Evolutionary conservation across 2,113 vertebrate genomes (phyloP).

Genomic region (Ictalurus furcatus): DNA sequence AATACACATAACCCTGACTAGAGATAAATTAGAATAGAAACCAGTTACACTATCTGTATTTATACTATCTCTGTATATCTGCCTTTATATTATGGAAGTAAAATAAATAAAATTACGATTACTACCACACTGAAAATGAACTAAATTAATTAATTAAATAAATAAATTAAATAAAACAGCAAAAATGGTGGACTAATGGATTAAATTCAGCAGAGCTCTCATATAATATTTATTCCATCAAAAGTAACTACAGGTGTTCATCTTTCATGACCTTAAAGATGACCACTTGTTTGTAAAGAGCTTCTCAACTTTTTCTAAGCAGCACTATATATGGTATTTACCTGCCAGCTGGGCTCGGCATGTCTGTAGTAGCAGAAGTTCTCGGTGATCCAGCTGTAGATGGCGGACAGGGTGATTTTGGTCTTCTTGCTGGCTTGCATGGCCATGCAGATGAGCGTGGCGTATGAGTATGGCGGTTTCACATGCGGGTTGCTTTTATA

Average conservation of each 20-base stretch:
- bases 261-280: neutral
- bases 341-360: constrained; percentile 87
- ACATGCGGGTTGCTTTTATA: constrained; percentile 78
- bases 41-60: neutral
- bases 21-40: neutral
- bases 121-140: neutral
- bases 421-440: constrained; percentile 82
- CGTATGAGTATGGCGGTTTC: constrained; percentile 84
- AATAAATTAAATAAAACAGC: neutral
- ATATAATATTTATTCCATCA: neutral
- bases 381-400: constrained; percentile 84
- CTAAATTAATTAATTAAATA: too few relatives aligned
- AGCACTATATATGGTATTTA: constrained; percentile 62
- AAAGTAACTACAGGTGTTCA: neutral
- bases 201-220: neutral
- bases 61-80: neutral
- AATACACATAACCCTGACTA: neutral
- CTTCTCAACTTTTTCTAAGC: neutral
- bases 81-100: neutral
- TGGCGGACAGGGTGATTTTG: constrained; percentile 83
- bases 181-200: neutral
- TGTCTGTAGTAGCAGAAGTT: constrained; percentile 86
- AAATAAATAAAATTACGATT: neutral
- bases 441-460: constrained; percentile 85
- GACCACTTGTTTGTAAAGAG: neutral